Conservation (phyloP, 1,140 invertebrate species). For the Papilio polytes region DNA sequence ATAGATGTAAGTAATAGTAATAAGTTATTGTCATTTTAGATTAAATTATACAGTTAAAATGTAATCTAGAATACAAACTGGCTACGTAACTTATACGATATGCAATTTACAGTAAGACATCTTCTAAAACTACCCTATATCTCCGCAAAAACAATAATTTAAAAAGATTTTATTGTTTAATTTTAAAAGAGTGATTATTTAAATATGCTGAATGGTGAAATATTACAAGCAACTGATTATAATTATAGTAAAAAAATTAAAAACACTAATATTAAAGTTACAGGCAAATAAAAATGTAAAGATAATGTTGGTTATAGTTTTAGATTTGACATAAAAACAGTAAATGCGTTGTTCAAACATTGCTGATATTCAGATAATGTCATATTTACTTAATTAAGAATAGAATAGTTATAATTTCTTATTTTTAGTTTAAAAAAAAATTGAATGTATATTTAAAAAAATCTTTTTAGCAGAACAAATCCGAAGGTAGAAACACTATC, state of each 20-base stretch:
- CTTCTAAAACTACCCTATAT: too few species aligned
- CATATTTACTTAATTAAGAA: neutral
- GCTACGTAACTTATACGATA: too few species aligned
- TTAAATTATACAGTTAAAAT: neutral
- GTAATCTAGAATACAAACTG: neutral
- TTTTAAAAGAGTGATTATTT: too few species aligned
- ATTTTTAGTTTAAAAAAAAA: neutral
- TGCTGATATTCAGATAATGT: neutral
- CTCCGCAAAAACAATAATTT: too few species aligned
- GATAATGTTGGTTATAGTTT: neutral
- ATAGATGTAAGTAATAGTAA: too few species aligned
- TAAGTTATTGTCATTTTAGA: neutral
- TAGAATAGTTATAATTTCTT: neutral
- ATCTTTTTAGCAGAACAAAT: neutral
- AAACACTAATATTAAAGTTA: neutral
- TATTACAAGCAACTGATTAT: too few species aligned
- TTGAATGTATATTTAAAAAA: neutral
- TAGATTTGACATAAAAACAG: conserved; percentile 1
- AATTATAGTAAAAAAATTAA: neutral
- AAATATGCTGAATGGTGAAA: too few species aligned
- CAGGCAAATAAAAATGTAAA: neutral
- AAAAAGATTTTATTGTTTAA: too few species aligned
- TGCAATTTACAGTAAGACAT: too few species aligned
- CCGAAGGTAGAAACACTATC: too few species aligned
- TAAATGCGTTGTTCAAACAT: neutral